Evolutionary conservation across 2,113 vertebrate genomes (phyloP).

Genomic region (Oenanthe oenanthe): DNA sequence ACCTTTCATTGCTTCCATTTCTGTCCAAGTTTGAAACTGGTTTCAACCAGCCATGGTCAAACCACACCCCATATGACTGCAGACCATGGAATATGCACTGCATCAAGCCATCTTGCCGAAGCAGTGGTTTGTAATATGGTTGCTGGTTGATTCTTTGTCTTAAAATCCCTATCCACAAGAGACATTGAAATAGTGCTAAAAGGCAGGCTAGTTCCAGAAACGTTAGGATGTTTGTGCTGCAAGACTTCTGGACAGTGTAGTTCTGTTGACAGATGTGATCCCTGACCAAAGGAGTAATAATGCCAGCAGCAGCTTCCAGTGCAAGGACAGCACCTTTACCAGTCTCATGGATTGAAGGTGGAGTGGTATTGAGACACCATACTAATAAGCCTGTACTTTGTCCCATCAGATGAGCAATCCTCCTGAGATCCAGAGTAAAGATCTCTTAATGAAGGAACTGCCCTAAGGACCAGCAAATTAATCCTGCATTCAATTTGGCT

Average conservation of each 20-base stretch:
- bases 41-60: conserved; percentile 34
- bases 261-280: neutral
- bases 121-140: conserved; percentile 35
- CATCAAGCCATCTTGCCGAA: conserved; percentile 39
- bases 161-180: conserved; percentile 49
- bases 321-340: neutral
- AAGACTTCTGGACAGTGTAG: conserved; percentile 25
- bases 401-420: neutral
- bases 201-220: conserved; percentile 29
- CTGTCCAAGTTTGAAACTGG: neutral
- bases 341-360: neutral
- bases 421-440: neutral
- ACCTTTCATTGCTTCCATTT: conserved; percentile 10
- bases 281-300: neutral
- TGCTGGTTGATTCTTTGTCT: conserved; percentile 33
- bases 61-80: conserved; percentile 39
- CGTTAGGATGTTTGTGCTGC: neutral
- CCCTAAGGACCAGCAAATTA: neutral
- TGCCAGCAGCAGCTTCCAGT: neutral
- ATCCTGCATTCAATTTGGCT: neutral
- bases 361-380: neutral
- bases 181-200: conserved; percentile 38
- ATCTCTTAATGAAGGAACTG: neutral
- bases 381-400: neutral
- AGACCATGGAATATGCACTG: conserved; percentile 15